Evolutionary conservation across 2,797 vertebrate species (phyloP).

Genomic region (Bradypus variegatus): DNA sequence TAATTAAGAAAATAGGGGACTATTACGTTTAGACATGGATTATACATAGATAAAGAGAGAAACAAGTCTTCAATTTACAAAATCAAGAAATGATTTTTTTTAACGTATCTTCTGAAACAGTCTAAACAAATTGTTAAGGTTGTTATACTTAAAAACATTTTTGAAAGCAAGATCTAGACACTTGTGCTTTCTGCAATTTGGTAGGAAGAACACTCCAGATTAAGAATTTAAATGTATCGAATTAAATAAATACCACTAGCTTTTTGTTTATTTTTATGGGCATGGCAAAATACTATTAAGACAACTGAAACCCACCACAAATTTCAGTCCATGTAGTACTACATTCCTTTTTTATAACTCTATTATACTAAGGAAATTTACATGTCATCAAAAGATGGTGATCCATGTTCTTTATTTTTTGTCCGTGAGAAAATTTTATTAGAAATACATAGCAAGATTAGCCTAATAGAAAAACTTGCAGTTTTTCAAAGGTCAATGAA

Average conservation of each 20-base stretch:
- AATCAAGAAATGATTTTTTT: not conserved
- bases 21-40: not conserved
- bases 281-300: slow-evolving; percentile 8
- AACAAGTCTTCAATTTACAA: not conserved
- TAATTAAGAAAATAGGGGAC: slow-evolving; percentile 17
- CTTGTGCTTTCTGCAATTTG: not conserved
- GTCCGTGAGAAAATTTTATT: not conserved
- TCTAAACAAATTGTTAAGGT: not conserved
- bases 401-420: not conserved
- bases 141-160: slow-evolving; percentile 1
- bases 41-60: not conserved
- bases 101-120: not conserved
- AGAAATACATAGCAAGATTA: slow-evolving; percentile 10
- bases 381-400: not conserved
- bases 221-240: slow-evolving; percentile 12
- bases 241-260: not conserved
- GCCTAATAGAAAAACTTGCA: not conserved
- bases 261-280: not conserved
- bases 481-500: slow-evolving; percentile 24
- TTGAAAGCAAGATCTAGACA: not conserved
- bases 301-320: not conserved
- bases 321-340: not conserved
- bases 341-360: not conserved
- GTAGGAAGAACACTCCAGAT: not conserved
- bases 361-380: not conserved